phyloP scores from a whole-genome alignment of 2,113 vertebrate genomes.

The Erythrolamprus reginae region DNA sequence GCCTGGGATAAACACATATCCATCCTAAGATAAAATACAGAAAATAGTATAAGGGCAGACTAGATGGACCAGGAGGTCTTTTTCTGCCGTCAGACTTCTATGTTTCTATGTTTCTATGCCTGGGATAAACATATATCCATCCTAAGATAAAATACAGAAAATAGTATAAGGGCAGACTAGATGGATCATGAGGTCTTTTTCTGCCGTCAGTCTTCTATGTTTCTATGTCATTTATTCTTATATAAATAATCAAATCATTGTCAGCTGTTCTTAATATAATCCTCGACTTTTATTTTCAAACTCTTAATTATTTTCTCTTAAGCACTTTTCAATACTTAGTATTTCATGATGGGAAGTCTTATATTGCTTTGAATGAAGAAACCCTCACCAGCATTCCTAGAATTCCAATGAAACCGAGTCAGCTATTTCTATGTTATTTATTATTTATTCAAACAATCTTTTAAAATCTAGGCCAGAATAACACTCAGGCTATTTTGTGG shows the following conservation, averaged over 20 bases:
- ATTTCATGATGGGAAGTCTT: neutral
- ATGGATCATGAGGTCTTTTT: no score
- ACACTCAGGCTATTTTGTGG: fast-evolving
- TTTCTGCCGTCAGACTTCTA: no score
- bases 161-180: no score
- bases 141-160: no score
- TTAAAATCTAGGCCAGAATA: neutral
- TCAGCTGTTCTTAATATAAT: neutral
- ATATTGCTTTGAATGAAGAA: neutral
- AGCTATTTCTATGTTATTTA: neutral
- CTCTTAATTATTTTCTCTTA: neutral
- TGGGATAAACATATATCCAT: no score
- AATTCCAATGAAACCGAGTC: neutral
- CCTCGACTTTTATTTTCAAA: neutral
- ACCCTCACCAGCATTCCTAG: neutral
- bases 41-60: no score
- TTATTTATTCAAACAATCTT: neutral
- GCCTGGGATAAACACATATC: no score
- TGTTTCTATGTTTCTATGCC: no score
- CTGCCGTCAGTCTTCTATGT: no score
- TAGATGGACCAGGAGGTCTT: no score
- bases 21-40: no score
- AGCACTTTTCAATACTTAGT: neutral
- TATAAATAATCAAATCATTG: neutral
- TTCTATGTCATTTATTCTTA: neutral